Percentiles rank a stretch among this genome's conserved stretches.
Conservation (phyloP, 2,888 invertebrate genomes). For the Argynnis bischoffii region DNA sequence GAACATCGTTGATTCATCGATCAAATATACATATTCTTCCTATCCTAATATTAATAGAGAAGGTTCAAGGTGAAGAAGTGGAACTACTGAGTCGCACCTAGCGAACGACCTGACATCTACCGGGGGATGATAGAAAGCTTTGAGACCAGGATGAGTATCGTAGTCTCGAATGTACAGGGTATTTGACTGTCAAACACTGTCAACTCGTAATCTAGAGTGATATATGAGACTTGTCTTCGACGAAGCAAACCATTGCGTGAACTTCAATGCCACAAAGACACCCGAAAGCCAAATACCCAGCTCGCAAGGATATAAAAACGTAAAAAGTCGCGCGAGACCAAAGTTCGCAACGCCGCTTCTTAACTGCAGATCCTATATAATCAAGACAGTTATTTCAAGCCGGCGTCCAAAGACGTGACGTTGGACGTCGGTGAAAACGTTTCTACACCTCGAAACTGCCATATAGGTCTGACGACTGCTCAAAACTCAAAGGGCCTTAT, state of each 20-base stretch:
- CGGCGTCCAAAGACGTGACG: slow-evolving; percentile 29
- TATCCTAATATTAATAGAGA: slow-evolving; percentile 33
- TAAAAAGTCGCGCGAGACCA: slow-evolving; percentile 39
- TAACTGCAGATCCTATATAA: slow-evolving; percentile 34
- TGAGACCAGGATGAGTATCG: slow-evolving; percentile 16
- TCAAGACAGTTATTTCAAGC: slow-evolving; percentile 36
- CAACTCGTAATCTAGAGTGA: no score
- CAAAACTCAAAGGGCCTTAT: slow-evolving; percentile 23
- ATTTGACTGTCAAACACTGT: slow-evolving; percentile 2
- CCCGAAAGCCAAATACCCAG: slow-evolving; percentile 11
- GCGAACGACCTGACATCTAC: slow-evolving; percentile 36
- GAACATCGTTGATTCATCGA: slow-evolving; percentile 41
- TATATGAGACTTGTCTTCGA: no score
- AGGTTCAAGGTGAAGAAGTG: slow-evolving; percentile 26
- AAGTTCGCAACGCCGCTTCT: slow-evolving; percentile 34
- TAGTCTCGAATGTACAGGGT: slow-evolving; percentile 11
- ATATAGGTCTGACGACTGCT: slow-evolving; percentile 43
- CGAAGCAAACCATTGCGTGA: background rate
- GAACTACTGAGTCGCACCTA: slow-evolving; percentile 31
- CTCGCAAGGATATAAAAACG: slow-evolving; percentile 28
- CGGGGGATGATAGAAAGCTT: slow-evolving; percentile 7
- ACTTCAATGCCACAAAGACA: slow-evolving; percentile 8
- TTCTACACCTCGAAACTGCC: slow-evolving; percentile 40
- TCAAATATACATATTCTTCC: slow-evolving; percentile 39
- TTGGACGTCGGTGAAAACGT: slow-evolving; percentile 35